Evolutionary conservation across 2,888 invertebrate species (phyloP), one percentile per base, ranked within the genome.

Genomic region (Andrena praecox): DNA sequence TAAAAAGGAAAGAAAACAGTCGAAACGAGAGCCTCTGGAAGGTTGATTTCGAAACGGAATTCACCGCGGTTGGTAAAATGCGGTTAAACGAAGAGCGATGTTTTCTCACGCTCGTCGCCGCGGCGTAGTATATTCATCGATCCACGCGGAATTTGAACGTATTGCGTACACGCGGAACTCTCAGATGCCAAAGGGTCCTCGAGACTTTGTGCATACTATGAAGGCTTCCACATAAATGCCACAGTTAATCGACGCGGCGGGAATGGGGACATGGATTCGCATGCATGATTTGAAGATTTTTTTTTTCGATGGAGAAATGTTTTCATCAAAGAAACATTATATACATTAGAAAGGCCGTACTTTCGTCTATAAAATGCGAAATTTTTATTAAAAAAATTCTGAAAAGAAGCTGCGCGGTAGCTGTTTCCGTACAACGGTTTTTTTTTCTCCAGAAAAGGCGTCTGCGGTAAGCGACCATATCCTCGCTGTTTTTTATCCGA

Each of bases 161-260:
- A 68, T 72, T 70, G 72, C 72, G 70, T 75, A 70, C 24, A 66
- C 52, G 54, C 50, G 59, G 60, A 63, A 80, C 50, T 64, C 62
- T 70, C 20, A 10, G 50, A 60, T 56, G 54, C 56, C 24, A 35
- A 82, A 33, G 42, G 60, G 72, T 72, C 54, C 66, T 77, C 70
- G 69, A 12, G 35, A 71, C 4, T 48, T 52, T 12, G 35, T 27
- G 10, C 54, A 60, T 54, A 68, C 64, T 62, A 6, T 52, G 77
- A 68, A 29, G 62, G 79, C 77, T 84, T 60, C 64, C 69, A 82
- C 76, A 71, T 68, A 88, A 87, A 87, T 87, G 81, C 56, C 86
- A 84, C 56, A 84, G 81, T 54, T 75, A 71, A 84, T 82, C 80
- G 79, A 69, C 81, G 86, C 42, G 84, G 69, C 81, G 84, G 54